A percentile compares a stretch with the other conserved stretches of the same genome.
Conservation (phyloP, 2,113 vertebrate species). For the Leptobrachium leishanense region DNA sequence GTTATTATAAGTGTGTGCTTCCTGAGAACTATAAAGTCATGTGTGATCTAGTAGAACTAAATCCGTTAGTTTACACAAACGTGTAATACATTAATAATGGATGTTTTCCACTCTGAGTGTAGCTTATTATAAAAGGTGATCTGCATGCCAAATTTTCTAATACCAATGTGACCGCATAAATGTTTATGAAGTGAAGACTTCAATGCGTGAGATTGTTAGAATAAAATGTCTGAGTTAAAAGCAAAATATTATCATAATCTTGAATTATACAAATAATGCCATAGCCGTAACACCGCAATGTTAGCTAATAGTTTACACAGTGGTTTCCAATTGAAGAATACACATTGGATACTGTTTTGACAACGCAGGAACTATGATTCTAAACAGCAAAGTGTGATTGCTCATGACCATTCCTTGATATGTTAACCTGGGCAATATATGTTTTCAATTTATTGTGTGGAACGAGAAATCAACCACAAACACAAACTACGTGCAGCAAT, state of each 20-base stretch:
- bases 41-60: neutral
- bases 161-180: neutral
- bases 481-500: slow-evolving; percentile 10
- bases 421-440: slow-evolving; percentile 15
- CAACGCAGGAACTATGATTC: no score
- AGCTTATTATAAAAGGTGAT: neutral
- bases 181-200: slow-evolving; percentile 31
- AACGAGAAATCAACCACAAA: slow-evolving; percentile 30
- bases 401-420: neutral
- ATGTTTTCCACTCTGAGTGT: neutral
- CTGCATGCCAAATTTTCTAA: neutral
- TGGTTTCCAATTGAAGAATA: no score
- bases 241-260: slow-evolving; percentile 14
- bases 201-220: slow-evolving; percentile 22
- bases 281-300: no score
- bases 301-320: no score
- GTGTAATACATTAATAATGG: slow-evolving; percentile 3
- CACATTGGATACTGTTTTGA: no score
- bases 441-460: slow-evolving; percentile 20
- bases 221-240: slow-evolving; percentile 18
- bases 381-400: no score
- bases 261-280: no score
- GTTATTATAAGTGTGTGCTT: neutral
- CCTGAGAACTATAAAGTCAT: neutral
- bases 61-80: neutral